Base-by-base conservation (phyloP, 53 echinoderm and acorn worm species). In the Luidia sarsii region DNA sequence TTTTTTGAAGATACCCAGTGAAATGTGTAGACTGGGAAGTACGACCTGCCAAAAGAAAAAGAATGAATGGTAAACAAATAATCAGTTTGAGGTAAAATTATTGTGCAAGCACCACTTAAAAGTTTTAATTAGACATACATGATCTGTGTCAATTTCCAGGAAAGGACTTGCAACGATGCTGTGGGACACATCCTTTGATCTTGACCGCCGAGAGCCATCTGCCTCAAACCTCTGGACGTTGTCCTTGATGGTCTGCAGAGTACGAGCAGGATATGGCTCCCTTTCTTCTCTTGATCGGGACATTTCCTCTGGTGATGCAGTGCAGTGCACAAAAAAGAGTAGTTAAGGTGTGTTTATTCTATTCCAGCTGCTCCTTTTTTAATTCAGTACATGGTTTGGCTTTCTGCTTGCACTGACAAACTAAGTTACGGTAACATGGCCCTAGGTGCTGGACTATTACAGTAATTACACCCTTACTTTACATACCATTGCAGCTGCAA, bases 111-210 rank as follows among this genome's bases (percentile, higher is more conserved):
- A 6, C 11, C 41, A 41, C 11, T 41, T n/a, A n/a, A n/a, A n/a
- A n/a, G n/a, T 68, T 70, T 48, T 32, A 32, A 49, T 33, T 31
- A 25, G 29, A 83, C 73, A 61, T 73, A 85, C 85, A 54, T 85
- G 51, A 39, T 72, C 34, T 14, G 28, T 34, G n/a, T 65, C 74
- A 33, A 85, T 63, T 13, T 50, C 52, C 0, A 85, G 16, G 29
- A 85, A 34, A 2, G 75, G 74, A 2, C 28, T 25, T 3, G 39
- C 6, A 0, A 83, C 83, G 11, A 83, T 65, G 39, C 85, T 85
- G 30, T 63, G 32, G 13, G 72, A 72, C 0, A 85, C 53, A 14
- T 48, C 43, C 24, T 85, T 85, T 5, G 85, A 15, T 16, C 73
- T n/a, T 0, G 22, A 7, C 14, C 33, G 21, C 7, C 21, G 4